These are phyloP conservation scores for Lytechinus pictus DNA, from an alignment of 35 echinoderm and acorn worm species.

Conservation along the genomic window DNA sequence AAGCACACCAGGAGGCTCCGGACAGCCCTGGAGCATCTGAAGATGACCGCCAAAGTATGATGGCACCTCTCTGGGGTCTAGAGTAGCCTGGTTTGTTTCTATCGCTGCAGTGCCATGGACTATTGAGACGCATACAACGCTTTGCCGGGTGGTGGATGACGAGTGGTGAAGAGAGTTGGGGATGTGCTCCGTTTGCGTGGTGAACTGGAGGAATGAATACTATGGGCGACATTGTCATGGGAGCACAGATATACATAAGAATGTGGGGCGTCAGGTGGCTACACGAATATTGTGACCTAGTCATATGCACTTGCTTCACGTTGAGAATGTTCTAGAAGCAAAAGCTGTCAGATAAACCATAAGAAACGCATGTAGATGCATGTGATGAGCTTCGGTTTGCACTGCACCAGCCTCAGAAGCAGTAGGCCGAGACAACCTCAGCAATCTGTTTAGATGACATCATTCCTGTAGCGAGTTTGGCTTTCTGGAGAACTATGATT, in stretches of 20 bases:
- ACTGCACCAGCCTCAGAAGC: not conserved
- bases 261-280: not conserved
- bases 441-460: not conserved
- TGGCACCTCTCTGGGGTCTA: not conserved
- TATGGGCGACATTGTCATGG: too few species aligned
- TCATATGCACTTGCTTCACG: not conserved
- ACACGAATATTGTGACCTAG: not conserved
- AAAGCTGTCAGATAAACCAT: not conserved
- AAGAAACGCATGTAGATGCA: not conserved
- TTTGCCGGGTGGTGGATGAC: not conserved
- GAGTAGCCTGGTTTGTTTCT: not conserved
- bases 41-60: constrained; percentile 62
- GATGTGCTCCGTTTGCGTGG: too few species aligned
- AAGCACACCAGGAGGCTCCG: constrained; percentile 80
- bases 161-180: not conserved
- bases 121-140: not conserved
- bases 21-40: constrained; percentile 74
- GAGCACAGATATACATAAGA: not conserved
- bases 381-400: not conserved
- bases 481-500: not conserved
- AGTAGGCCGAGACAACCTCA: too few species aligned
- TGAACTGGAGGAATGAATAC: too few species aligned
- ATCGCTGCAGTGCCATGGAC: not conserved
- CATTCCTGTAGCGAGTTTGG: not conserved
- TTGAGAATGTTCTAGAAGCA: not conserved